Evolutionary conservation across 2,797 vertebrate species (phyloP).

Genomic region (Mus minutoides): DNA sequence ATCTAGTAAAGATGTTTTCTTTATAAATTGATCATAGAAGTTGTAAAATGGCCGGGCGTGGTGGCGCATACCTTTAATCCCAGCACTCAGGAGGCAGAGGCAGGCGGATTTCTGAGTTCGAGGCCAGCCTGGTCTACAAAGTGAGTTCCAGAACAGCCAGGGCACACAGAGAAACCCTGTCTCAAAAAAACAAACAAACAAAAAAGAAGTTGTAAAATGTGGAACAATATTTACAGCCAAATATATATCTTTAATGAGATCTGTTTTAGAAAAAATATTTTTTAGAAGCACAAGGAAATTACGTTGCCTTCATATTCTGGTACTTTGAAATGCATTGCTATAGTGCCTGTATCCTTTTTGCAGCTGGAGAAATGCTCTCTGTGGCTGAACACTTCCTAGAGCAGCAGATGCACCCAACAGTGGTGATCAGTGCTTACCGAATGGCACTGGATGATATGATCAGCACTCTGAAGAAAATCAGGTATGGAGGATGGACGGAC

Average conservation of each 20-base stretch:
- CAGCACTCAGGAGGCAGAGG: too few species aligned
- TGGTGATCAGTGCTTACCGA: slow-evolving; percentile 95
- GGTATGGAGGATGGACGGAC: slow-evolving; percentile 84
- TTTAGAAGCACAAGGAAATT: slow-evolving; percentile 16
- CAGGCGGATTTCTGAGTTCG: too few species aligned
- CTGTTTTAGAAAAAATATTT: slow-evolving; percentile 30
- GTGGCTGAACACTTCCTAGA: slow-evolving; percentile 97
- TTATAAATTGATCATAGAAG: not conserved
- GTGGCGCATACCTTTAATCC: too few species aligned
- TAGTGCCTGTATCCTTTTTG: not conserved
- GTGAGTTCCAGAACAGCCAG: too few species aligned
- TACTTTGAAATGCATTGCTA: not conserved
- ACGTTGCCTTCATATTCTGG: not conserved
- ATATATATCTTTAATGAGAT: not conserved
- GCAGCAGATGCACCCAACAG: slow-evolving; percentile 97
- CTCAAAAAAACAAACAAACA: too few species aligned
- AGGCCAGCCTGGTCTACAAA: too few species aligned
- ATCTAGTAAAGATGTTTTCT: not conserved
- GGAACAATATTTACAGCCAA: not conserved
- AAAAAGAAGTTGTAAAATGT: not conserved
- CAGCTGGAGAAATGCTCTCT: slow-evolving; percentile 97
- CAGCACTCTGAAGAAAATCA: slow-evolving; percentile 92
- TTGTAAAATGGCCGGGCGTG: not conserved
- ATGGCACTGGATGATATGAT: slow-evolving; percentile 97
- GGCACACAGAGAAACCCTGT: too few species aligned